phyloP scores from a whole-genome alignment of 2,888 invertebrate genomes.

The Nomada lathburiana region DNA sequence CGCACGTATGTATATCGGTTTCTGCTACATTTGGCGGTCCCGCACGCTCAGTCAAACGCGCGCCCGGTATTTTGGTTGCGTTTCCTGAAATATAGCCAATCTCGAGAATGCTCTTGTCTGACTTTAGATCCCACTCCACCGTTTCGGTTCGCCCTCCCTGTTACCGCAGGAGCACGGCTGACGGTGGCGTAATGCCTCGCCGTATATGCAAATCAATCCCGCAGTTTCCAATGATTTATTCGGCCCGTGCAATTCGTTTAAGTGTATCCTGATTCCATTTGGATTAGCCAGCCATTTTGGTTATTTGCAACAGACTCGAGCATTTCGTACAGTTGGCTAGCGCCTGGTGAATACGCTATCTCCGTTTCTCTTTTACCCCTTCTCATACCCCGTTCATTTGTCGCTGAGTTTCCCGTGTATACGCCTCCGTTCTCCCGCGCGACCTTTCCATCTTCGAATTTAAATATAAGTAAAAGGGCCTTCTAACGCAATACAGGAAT shows the following conservation, averaged over 20 bases:
- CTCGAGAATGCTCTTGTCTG: slow-evolving; percentile 79
- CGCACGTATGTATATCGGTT: slow-evolving; percentile 25
- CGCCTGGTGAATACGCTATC: background rate
- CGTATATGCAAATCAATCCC: slow-evolving; percentile 83
- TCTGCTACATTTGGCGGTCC: slow-evolving; percentile 25
- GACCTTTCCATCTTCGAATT: slow-evolving; percentile 78
- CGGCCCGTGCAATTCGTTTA: slow-evolving; percentile 82
- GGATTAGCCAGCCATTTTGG: slow-evolving; percentile 74
- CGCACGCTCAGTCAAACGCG: slow-evolving; percentile 57
- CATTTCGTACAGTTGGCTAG: slow-evolving; percentile 10
- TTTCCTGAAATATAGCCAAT: slow-evolving; percentile 77
- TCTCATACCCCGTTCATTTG: slow-evolving; percentile 37
- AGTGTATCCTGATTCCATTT: slow-evolving; percentile 83
- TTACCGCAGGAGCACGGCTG: slow-evolving; percentile 59
- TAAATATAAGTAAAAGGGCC: slow-evolving; percentile 83
- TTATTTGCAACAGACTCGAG: slow-evolving; percentile 45
- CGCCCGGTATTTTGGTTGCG: slow-evolving; percentile 53
- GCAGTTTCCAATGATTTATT: slow-evolving; percentile 82
- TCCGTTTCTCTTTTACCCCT: background rate
- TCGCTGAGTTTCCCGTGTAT: slow-evolving; percentile 31
- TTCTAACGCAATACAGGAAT: slow-evolving; percentile 77
- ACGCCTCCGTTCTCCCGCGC: slow-evolving; percentile 53
- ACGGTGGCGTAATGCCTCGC: slow-evolving; percentile 71
- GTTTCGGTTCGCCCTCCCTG: slow-evolving; percentile 29
- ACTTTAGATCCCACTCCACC: slow-evolving; percentile 72